Evolutionary conservation across 2,888 invertebrate genomes (phyloP).

Genomic region (Diloba caeruleocephala): DNA sequence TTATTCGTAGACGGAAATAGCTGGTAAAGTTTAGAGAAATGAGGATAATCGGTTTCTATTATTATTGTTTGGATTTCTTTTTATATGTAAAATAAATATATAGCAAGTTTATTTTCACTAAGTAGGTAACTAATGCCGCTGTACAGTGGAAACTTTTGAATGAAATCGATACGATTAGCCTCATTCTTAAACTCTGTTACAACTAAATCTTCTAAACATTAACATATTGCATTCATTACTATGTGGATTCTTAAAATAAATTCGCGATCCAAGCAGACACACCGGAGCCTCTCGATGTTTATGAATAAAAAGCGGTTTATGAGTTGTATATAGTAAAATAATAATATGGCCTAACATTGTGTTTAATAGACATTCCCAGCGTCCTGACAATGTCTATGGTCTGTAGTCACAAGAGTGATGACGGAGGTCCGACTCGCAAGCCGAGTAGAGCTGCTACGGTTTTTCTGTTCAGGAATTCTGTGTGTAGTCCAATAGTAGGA

Average conservation of each 20-base stretch:
- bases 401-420: no score
- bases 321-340: no score
- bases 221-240: not conserved
- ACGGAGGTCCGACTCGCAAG: no score
- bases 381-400: no score
- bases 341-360: no score
- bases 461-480: no score
- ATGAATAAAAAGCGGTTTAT: not conserved
- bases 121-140: slow-evolving; percentile 17
- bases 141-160: slow-evolving; percentile 39
- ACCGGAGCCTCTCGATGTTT: slow-evolving; percentile 15
- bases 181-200: slow-evolving; percentile 28
- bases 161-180: slow-evolving; percentile 12
- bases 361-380: no score
- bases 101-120: no score
- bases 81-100: not conserved
- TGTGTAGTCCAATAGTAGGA: no score
- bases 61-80: not conserved
- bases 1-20: slow-evolving; percentile 43
- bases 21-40: slow-evolving; percentile 30
- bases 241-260: slow-evolving; percentile 1
- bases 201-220: slow-evolving; percentile 33
- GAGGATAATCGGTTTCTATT: slow-evolving; percentile 34
- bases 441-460: no score
- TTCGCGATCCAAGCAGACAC: slow-evolving; percentile 13